Conservation (phyloP, 1,140 invertebrate species). For the Thaumatotibia leucotreta region DNA sequence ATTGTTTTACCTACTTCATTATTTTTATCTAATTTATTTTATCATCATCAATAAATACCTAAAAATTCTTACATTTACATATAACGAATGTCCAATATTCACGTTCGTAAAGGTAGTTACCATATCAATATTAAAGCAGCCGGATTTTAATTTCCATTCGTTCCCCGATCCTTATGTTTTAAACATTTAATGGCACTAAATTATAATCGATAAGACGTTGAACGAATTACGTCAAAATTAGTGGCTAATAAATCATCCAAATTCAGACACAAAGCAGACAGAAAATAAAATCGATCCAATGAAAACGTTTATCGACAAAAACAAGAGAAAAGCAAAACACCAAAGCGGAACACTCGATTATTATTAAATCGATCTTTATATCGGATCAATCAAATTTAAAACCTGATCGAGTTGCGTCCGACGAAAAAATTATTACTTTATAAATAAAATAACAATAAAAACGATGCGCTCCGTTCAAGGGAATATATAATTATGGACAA, state of each 20-base stretch:
- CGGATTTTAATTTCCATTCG: neutral
- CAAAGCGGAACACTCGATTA: slow-evolving; percentile 58
- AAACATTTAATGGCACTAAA: slow-evolving; percentile 15
- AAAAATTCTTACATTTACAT: neutral
- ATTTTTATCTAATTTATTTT: no score
- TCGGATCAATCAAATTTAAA: slow-evolving; percentile 75
- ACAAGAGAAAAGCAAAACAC: slow-evolving; percentile 44
- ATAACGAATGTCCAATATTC: neutral
- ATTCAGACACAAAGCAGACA: slow-evolving; percentile 34
- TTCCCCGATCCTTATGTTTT: slow-evolving; percentile 4
- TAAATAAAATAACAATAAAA: slow-evolving; percentile 77
- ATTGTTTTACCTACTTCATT: no score
- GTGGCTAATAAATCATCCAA: slow-evolving; percentile 36
- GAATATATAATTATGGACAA: slow-evolving; percentile 77
- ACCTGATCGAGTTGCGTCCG: slow-evolving; percentile 63
- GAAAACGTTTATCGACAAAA: slow-evolving; percentile 53
- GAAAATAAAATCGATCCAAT: slow-evolving; percentile 36
- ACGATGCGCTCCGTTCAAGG: slow-evolving; percentile 65
- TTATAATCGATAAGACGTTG: slow-evolving; percentile 16
- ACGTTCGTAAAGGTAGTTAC: slow-evolving; percentile 17
- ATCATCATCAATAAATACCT: no score
- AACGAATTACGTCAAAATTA: slow-evolving; percentile 31
- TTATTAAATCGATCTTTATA: slow-evolving; percentile 70
- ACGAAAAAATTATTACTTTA: slow-evolving; percentile 74
- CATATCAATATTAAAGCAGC: slow-evolving; percentile 44